These are phyloP conservation scores for Ranitomeya imitator DNA, from an alignment of 2,113 vertebrate genomes.

Conservation along the genomic window DNA sequence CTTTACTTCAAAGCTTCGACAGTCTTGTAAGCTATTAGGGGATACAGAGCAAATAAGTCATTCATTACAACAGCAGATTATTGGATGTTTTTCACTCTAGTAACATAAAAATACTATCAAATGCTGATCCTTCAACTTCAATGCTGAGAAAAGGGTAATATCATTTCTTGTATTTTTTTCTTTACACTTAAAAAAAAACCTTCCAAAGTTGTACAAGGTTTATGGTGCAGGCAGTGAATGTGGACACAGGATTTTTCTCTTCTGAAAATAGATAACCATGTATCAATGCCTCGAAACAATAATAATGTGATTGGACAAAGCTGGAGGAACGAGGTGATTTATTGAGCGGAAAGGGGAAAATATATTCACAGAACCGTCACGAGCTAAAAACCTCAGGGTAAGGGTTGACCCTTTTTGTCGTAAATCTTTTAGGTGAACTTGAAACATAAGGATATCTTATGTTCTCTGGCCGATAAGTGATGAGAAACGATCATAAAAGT, in stretches of 20 bases:
- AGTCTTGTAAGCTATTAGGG: conserved; percentile 66
- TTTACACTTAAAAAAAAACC: conserved; percentile 15
- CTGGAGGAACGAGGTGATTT: conserved; percentile 36
- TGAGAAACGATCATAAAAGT: conserved; percentile 9
- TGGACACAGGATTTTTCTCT: neutral
- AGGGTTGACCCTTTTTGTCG: conserved; percentile 25
- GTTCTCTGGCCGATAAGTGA: conserved; percentile 28
- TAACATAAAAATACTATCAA: conserved; percentile 27
- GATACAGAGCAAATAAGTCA: conserved; percentile 60
- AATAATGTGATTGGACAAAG: conserved; percentile 36
- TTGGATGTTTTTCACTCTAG: conserved; percentile 52
- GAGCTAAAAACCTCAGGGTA: conserved; percentile 35
- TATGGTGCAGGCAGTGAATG: neutral
- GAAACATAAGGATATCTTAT: conserved; percentile 45
- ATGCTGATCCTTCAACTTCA: neutral
- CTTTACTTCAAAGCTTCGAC: conserved; percentile 74
- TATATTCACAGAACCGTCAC: conserved; percentile 42
- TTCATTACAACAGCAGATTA: conserved; percentile 64
- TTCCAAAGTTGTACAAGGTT: conserved; percentile 34
- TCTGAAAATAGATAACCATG: conserved; percentile 26
- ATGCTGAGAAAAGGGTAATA: neutral
- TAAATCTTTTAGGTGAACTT: conserved; percentile 44
- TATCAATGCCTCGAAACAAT: conserved; percentile 34
- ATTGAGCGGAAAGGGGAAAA: conserved; percentile 23
- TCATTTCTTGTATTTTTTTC: neutral